Conservation (phyloP, 2,888 invertebrate species). For the Ichneumoninae sp. region DNA sequence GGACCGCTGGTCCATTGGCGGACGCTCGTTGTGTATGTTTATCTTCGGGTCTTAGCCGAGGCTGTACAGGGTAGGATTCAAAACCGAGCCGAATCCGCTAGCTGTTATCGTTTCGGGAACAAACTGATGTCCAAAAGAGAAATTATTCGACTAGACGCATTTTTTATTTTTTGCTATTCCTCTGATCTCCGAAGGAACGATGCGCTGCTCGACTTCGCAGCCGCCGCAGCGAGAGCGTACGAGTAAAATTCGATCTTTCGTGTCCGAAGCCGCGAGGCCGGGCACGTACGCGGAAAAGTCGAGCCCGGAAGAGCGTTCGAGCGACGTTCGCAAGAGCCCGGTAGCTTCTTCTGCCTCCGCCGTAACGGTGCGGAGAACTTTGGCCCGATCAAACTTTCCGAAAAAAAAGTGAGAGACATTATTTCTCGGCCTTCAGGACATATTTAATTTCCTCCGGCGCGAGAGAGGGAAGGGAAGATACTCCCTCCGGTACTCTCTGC, state of each 20-base stretch:
- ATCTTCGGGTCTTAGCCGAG: slow-evolving; percentile 11
- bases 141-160: neutral
- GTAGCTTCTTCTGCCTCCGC: slow-evolving; percentile 48
- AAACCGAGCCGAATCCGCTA: neutral
- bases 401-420: slow-evolving; percentile 75
- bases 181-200: slow-evolving; percentile 49
- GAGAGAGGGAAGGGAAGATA: slow-evolving; percentile 35
- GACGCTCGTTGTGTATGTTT: slow-evolving; percentile 41
- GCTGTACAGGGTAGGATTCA: neutral
- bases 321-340: slow-evolving; percentile 62
- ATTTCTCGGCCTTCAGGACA: slow-evolving; percentile 77
- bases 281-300: slow-evolving; percentile 72
- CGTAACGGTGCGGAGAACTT: slow-evolving; percentile 64
- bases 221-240: slow-evolving; percentile 65
- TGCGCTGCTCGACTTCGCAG: slow-evolving; percentile 70
- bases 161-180: neutral
- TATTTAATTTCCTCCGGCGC: slow-evolving; percentile 80
- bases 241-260: slow-evolving; percentile 80
- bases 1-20: neutral
- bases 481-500: slow-evolving; percentile 49
- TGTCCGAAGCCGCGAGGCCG: slow-evolving; percentile 58
- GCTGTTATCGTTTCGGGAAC: neutral
- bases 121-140: neutral
- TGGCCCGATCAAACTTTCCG: slow-evolving; percentile 74
- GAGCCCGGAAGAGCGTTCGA: slow-evolving; percentile 72